phyloP scores from a whole-genome alignment of 2,797 vertebrate genomes.

The Columba guinea region DNA sequence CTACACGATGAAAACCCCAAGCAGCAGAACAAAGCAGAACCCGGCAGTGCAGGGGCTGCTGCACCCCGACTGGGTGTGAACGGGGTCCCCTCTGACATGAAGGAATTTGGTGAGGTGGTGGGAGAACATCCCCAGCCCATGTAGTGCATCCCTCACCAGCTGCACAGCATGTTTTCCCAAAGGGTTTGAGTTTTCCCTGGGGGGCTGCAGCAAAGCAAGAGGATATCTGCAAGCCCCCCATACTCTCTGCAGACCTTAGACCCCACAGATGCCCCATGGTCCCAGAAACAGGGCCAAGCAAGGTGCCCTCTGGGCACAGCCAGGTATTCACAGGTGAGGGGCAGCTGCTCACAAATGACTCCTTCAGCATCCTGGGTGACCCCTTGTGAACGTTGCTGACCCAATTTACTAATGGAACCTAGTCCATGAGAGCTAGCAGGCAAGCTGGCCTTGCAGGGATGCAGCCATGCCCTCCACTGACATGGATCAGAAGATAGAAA shows the following conservation, averaged over 20 bases:
- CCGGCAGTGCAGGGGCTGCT: fast-evolving
- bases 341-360: background rate
- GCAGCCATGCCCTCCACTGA: background rate
- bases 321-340: background rate
- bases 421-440: background rate
- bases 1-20: background rate
- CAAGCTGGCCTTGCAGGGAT: fast-evolving
- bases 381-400: background rate
- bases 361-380: background rate
- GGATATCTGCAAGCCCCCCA: background rate
- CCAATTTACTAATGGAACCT: background rate
- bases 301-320: background rate
- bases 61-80: background rate
- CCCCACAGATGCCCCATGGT: fast-evolving
- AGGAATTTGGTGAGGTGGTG: background rate
- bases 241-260: background rate
- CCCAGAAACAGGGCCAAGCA: background rate
- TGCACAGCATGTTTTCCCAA: background rate
- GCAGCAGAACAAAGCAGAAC: background rate
- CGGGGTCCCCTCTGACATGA: fast-evolving
- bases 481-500: background rate
- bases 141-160: background rate
- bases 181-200: background rate
- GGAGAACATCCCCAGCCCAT: background rate
- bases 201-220: background rate